Evolutionary conservation across 2,113 vertebrate genomes (phyloP), one percentile per base, ranked within the genome.

Genomic region (Telmatochromis sp.): DNA sequence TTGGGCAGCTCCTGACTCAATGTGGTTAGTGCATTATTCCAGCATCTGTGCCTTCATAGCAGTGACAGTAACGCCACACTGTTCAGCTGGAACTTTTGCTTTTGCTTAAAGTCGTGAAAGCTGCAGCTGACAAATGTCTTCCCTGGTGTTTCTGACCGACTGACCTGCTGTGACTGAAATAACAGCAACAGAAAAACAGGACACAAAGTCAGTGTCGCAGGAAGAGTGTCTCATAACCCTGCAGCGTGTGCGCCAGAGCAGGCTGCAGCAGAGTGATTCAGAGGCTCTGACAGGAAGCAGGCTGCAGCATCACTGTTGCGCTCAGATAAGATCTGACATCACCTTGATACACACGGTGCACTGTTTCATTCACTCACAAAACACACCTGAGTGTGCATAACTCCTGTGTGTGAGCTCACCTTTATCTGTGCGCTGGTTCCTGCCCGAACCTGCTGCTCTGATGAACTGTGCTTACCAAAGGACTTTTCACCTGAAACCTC

Each of bases 121-220:
- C 47, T 37, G 68, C 7, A 53, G 73, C 75, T 68, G 87, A 88
- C 58, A 5, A 88, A 88, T 2, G 60, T 47, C 45, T 80, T 83
- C 81, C 21, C 81, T 60, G 1, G 6, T 21, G 65, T 84, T 45
- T 87, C 35, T 91, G 83, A 86, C 84, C 80, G 1, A 86, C 83
- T 89, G 85, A 92, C 81, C 87, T n/a, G 70, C 86, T 35, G 87
- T 8, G 83, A 87, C 87, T 85, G 54, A 92, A 92, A 94, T 82
- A 91, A 91, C 88, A 86, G 31, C 57, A 21, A 82, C 89, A 87
- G 37, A 86, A 86, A 91, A 95, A 93, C 90, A 93, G 93, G 92
- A 93, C 84, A 14, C 28, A n/a, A 33, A 88, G 82, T 80, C 79
- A 87, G 3, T 82, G 83, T 73, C 63, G 83, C 93, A 93, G 93